Percentiles rank a stretch among this genome's conserved stretches.
phyloP scores from a whole-genome alignment of 2,888 invertebrate genomes.

The Drosophila aldrichi region DNA sequence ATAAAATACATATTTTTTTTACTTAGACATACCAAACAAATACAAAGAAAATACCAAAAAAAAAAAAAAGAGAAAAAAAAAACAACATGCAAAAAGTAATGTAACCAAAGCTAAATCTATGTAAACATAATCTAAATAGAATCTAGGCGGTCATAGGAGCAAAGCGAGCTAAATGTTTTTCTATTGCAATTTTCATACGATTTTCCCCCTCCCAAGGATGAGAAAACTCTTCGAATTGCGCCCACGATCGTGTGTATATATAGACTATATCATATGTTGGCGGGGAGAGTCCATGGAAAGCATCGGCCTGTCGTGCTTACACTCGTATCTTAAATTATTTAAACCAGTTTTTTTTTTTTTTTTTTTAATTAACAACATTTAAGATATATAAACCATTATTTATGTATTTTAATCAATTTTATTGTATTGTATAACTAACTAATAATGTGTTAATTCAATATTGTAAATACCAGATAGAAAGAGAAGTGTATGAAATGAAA shows the following conservation, averaged over 20 bases:
- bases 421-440: slow-evolving; percentile 49
- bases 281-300: slow-evolving; percentile 25
- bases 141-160: slow-evolving; percentile 25
- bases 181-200: slow-evolving; percentile 13
- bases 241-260: slow-evolving; percentile 41
- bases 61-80: neutral
- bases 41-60: slow-evolving; percentile 1
- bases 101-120: slow-evolving; percentile 31
- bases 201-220: neutral
- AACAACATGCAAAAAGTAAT: slow-evolving; percentile 6
- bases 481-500: neutral
- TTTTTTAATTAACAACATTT: neutral
- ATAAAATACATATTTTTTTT: slow-evolving; percentile 40
- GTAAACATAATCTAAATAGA: slow-evolving; percentile 33
- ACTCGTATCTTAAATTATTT: slow-evolving; percentile 11
- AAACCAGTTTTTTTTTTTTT: slow-evolving; percentile 11
- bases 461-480: slow-evolving; percentile 56
- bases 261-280: slow-evolving; percentile 13
- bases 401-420: slow-evolving; percentile 46
- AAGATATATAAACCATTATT: slow-evolving; percentile 24
- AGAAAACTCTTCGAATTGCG: neutral
- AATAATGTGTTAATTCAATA: slow-evolving; percentile 49
- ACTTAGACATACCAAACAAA: slow-evolving; percentile 37
- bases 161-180: neutral
- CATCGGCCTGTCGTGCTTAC: slow-evolving; percentile 35